A percentile compares a stretch with the other conserved stretches of the same genome.
Evolutionary conservation across 2,113 vertebrate species (phyloP).

Genomic region (Zonotrichia leucophrys): DNA sequence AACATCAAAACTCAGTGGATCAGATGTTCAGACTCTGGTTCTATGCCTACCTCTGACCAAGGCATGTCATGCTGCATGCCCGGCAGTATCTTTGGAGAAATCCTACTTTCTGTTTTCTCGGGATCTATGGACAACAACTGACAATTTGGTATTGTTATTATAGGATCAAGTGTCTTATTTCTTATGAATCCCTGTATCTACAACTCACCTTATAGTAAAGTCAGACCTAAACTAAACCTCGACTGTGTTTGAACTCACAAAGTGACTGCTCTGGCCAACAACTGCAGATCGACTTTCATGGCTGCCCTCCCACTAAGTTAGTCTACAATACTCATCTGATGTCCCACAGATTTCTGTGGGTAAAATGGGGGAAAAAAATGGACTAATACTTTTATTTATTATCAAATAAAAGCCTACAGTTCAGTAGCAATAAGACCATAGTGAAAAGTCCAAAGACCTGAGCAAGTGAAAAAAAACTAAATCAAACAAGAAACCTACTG

Average conservation of each 20-base stretch:
- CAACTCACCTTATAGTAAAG: background rate
- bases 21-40: background rate
- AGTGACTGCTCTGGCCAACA: background rate
- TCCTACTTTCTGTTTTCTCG: background rate
- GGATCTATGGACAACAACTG: background rate
- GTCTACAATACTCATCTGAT: background rate
- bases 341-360: background rate
- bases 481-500: constrained; percentile 43
- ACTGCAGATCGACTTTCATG: accelerated
- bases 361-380: background rate
- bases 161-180: background rate
- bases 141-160: background rate
- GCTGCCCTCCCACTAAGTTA: background rate
- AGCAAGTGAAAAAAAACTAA: constrained; percentile 19
- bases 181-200: background rate
- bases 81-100: background rate
- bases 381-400: background rate
- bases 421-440: constrained; percentile 9
- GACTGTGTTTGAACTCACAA: background rate
- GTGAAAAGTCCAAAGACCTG: constrained; percentile 13
- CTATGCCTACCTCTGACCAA: background rate
- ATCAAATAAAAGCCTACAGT: background rate
- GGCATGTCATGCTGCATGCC: background rate
- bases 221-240: background rate
- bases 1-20: background rate